Conservation (phyloP, 1,140 invertebrate genomes). For the Sinella curviseta region DNA sequence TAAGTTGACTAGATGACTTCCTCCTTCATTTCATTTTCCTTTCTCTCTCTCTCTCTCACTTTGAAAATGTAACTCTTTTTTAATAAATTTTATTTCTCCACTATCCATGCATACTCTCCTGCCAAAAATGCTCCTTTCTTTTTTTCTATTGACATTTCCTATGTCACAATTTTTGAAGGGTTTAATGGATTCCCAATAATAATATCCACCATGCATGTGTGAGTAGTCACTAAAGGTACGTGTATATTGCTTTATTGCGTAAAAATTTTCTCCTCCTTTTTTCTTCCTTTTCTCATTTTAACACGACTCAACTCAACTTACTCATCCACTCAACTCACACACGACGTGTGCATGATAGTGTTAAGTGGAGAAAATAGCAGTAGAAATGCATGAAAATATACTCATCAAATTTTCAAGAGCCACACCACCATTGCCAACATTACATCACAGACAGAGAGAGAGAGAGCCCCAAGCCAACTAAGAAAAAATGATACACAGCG, state of each 20-base stretch:
- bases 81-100: background rate
- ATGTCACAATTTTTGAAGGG: conserved; percentile 22
- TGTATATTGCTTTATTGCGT: background rate
- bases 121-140: background rate
- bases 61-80: background rate
- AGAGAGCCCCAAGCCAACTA: background rate
- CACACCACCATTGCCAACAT: background rate
- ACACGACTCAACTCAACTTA: background rate
- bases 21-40: background rate
- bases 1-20: background rate
- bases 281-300: background rate
- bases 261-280: background rate
- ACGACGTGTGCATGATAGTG: background rate
- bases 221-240: background rate
- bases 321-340: conserved; percentile 7
- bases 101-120: too few relatives aligned
- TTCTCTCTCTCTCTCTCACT: background rate
- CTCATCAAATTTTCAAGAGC: conserved; percentile 20
- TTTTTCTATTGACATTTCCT: conserved; percentile 6
- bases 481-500: background rate
- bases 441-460: background rate
- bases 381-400: conserved; percentile 20
- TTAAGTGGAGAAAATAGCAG: background rate
- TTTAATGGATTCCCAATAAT: conserved; percentile 18
- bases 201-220: background rate